Percentiles rank a stretch among this genome's conserved stretches.
Evolutionary conservation across 2,113 vertebrate genomes (phyloP).

Genomic region (Tylochromis polylepis): DNA sequence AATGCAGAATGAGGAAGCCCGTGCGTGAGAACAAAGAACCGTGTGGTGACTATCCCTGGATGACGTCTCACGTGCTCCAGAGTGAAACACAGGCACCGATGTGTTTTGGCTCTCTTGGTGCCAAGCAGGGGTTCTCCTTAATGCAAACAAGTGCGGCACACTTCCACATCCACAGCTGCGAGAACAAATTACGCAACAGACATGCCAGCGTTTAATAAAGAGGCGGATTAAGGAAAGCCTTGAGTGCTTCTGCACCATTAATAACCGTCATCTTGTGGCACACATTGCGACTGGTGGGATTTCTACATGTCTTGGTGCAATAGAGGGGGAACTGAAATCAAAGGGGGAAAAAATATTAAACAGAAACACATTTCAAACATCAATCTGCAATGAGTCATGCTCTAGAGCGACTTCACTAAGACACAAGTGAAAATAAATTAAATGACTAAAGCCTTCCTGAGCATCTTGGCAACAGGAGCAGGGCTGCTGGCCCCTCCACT

Average conservation of each 20-base stretch:
- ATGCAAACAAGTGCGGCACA: background rate
- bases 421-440: background rate
- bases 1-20: background rate
- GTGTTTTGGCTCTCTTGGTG: background rate
- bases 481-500: background rate
- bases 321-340: background rate
- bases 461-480: background rate
- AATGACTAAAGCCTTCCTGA: background rate
- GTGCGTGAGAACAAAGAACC: background rate
- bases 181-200: conserved; percentile 14
- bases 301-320: background rate
- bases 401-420: background rate
- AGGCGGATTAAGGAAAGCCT: conserved; percentile 49
- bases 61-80: background rate
- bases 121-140: background rate
- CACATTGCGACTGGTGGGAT: background rate
- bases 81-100: background rate
- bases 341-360: background rate
- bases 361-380: too few relatives aligned
- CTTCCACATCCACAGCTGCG: conserved; percentile 12
- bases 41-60: background rate
- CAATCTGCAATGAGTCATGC: background rate
- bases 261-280: background rate
- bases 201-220: conserved; percentile 43
- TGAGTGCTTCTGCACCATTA: background rate